A percentile compares a stretch with the other conserved stretches of the same genome.
Conservation (phyloP, 2,797 vertebrate species). For the Onychomys arenicola region DNA sequence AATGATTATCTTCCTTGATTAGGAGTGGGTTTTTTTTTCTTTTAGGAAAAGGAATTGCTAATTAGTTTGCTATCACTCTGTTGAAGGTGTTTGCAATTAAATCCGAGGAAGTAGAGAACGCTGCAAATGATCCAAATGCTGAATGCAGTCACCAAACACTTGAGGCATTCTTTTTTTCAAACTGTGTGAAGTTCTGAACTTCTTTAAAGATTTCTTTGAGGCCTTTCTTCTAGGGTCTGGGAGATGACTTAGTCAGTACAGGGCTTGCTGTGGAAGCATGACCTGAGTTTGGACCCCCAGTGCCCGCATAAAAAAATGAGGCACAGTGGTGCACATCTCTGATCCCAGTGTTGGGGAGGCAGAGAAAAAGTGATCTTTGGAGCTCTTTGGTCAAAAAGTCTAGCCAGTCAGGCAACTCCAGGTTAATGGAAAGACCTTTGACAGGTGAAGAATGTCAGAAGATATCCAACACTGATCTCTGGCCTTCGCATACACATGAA, state of each 20-base stretch:
- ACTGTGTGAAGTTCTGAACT: conserved; percentile 36
- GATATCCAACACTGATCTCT: neutral
- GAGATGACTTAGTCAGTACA: neutral
- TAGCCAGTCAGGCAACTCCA: neutral
- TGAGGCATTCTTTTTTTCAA: conserved; percentile 54
- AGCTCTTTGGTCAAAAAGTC: neutral
- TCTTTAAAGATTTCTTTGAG: conserved; percentile 60
- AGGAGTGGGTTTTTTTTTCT: conserved; percentile 61
- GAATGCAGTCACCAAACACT: conserved; percentile 61
- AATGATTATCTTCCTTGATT: conserved; percentile 82
- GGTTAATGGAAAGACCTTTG: neutral
- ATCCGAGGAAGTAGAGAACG: conserved; percentile 75
- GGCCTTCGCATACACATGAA: neutral
- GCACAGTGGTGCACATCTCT: neutral
- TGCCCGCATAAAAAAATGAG: neutral
- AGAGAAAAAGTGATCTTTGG: neutral
- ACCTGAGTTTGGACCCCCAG: neutral
- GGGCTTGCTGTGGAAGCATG: neutral
- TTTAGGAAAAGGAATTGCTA: conserved; percentile 81
- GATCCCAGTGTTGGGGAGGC: neutral
- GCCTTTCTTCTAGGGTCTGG: neutral
- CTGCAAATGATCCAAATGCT: conserved; percentile 70
- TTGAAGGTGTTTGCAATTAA: conserved; percentile 81
- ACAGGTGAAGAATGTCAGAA: neutral
- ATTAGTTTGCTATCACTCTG: conserved; percentile 77